Evolutionary conservation across 2,888 invertebrate species (phyloP), one percentile per base, ranked within the genome.

Genomic region (Eumerus sabulonum): DNA sequence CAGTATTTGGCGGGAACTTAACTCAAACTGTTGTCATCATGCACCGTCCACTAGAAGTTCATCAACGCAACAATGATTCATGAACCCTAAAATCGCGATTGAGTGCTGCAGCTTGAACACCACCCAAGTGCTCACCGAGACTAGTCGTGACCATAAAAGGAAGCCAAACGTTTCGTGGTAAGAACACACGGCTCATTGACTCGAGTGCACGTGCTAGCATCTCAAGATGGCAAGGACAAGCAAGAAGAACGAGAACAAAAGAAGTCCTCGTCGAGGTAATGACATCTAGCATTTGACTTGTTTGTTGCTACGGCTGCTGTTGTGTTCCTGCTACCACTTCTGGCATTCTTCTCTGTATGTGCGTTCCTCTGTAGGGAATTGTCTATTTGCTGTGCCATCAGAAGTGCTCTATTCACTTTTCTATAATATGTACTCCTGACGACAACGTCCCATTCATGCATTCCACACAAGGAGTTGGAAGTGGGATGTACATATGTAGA

Each of bases 211-310:
- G 67, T 40, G 27, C 53, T 9, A 1, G 36, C 50, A 44, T 38
- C 51, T 17, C 38, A 42, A 27, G 17, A 14, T 16, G 45, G 51
- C 27, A 16, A n/a, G 36, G 13, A 42, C 50, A 54, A 19, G 11
- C 9, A 13, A 12, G 38, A 16, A 3, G 59, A 18, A 7, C 12
- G 13, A n/a, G n/a, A 54, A 40, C 35, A 47, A 45, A 64, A 48
- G 27, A 4, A 44, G 27, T 64, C 45, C 73, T 79, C 68, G 64
- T 64, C 68, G 70, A 70, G 60, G 68, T 74, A 79, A 74, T 79
- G 74, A 73, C 79, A 74, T 79, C 79, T 70, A 79, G 68, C 74
- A 79, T 79, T 68, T 79, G 79, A 79, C 79, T 79, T 74, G 74
- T 60, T 79, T 73, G 73, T 56, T 56, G 27, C 44, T 44, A n/a